Percentiles rank a stretch among this genome's conserved stretches.
These are phyloP conservation scores for Candoia aspera DNA, from an alignment of 2,113 vertebrate species.

Conservation along the genomic window DNA sequence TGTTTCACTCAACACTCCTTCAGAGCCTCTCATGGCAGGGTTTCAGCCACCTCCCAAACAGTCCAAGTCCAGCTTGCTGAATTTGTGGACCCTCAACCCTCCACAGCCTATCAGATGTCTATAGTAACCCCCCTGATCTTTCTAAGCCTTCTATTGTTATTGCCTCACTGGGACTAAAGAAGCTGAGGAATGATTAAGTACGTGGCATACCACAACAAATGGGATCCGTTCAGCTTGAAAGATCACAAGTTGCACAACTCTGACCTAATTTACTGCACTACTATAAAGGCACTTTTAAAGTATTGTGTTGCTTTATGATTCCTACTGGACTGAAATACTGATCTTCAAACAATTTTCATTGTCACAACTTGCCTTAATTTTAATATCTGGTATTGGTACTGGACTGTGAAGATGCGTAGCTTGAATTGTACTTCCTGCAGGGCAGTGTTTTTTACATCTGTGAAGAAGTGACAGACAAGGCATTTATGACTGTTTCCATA, in stretches of 20 bases:
- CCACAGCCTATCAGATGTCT: not conserved
- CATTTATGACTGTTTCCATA: not conserved
- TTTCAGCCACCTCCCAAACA: not conserved
- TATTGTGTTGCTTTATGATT: not conserved
- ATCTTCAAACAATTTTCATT: not conserved
- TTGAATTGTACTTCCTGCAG: not conserved
- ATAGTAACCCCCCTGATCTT: not conserved
- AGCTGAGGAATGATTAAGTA: not conserved
- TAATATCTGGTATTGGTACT: not conserved
- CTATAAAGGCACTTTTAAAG: not conserved
- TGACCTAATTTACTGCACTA: not conserved
- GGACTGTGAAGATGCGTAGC: slow-evolving; percentile 12
- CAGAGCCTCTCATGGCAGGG: not conserved
- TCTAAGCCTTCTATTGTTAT: not conserved
- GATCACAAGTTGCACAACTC: not conserved
- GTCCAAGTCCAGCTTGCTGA: not conserved
- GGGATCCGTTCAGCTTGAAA: not conserved
- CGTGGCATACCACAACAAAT: not conserved
- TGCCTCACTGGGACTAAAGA: not conserved
- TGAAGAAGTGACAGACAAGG: not conserved
- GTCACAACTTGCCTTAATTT: slow-evolving; percentile 8
- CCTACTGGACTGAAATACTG: not conserved
- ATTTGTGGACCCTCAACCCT: not conserved
- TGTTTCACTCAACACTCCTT: not conserved
- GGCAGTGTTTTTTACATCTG: not conserved